Evolutionary conservation across 2,113 vertebrate species (phyloP).

Genomic region (Cebidichthys violaceus): DNA sequence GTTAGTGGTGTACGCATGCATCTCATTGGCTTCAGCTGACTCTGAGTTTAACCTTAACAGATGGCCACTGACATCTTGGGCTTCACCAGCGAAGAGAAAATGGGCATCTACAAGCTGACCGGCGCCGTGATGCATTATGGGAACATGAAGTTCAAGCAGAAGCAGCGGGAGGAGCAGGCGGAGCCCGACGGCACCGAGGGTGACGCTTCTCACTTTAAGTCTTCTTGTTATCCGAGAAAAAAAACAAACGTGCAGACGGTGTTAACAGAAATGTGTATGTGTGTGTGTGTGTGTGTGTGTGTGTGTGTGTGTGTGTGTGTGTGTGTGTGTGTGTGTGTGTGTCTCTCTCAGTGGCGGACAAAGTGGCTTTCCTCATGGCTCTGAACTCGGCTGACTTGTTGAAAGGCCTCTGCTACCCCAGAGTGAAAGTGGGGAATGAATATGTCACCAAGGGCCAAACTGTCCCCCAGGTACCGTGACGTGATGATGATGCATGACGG

Average conservation of each 20-base stretch:
- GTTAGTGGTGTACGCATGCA: fast-evolving
- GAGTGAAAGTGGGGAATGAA: slow-evolving; percentile 80
- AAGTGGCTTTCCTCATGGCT: slow-evolving; percentile 74
- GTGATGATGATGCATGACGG: background rate
- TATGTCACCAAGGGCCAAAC: slow-evolving; percentile 78
- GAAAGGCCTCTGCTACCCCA: slow-evolving; percentile 76
- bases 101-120: slow-evolving; percentile 76
- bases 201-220: slow-evolving; percentile 9
- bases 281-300: background rate
- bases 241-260: background rate
- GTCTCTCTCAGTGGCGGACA: slow-evolving; percentile 73
- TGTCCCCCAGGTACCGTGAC: slow-evolving; percentile 68
- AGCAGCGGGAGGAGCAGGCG: slow-evolving; percentile 73
- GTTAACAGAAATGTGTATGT: background rate
- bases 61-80: slow-evolving; percentile 75
- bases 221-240: background rate
- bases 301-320: background rate
- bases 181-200: slow-evolving; percentile 79
- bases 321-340: background rate
- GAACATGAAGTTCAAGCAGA: slow-evolving; percentile 81
- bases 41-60: slow-evolving; percentile 32
- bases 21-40: background rate
- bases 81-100: slow-evolving; percentile 73
- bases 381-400: slow-evolving; percentile 78
- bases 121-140: slow-evolving; percentile 79